A percentile compares a stretch with the other conserved stretches of the same genome.
phyloP scores from a whole-genome alignment of 2,888 invertebrate species.

The Coenonympha glycerion region DNA sequence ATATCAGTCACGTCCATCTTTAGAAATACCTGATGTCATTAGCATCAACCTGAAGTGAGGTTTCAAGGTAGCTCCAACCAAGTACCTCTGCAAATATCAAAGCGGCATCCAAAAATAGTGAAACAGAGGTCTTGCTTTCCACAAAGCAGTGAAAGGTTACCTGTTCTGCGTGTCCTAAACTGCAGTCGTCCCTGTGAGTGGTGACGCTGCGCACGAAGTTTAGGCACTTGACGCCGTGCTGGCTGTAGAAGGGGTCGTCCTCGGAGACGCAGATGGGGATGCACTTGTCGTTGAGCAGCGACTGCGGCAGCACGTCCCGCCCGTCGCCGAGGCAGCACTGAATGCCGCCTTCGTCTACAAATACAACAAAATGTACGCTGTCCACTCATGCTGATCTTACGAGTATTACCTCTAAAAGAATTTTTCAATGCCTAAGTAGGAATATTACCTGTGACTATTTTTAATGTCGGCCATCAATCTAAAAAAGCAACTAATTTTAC shows the following conservation, averaged over 20 bases:
- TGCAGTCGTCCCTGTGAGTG: slow-evolving; percentile 72
- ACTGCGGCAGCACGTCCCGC: slow-evolving; percentile 53
- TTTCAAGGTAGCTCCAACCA: no score
- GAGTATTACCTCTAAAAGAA: no score
- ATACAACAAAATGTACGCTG: neutral
- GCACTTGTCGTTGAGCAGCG: slow-evolving; percentile 75
- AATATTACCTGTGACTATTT: no score
- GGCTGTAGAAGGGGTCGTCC: slow-evolving; percentile 71
- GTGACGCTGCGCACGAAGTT: slow-evolving; percentile 78
- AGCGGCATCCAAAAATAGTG: no score
- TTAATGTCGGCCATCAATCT: no score
- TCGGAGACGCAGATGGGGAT: slow-evolving; percentile 75
- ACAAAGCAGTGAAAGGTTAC: slow-evolving; percentile 43
- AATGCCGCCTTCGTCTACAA: slow-evolving; percentile 70
- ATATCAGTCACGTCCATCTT: no score
- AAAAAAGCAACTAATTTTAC: no score
- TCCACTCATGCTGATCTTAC: neutral
- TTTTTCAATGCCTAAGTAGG: no score
- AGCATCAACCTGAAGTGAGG: no score
- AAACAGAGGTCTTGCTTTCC: no score
- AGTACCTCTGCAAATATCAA: no score
- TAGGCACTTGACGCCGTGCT: slow-evolving; percentile 71
- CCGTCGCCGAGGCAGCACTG: slow-evolving; percentile 72
- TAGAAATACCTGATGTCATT: no score
- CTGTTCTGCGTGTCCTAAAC: slow-evolving; percentile 76